Evolutionary conservation across 2,797 vertebrate genomes (phyloP).

Genomic region (Lates japonicus): DNA sequence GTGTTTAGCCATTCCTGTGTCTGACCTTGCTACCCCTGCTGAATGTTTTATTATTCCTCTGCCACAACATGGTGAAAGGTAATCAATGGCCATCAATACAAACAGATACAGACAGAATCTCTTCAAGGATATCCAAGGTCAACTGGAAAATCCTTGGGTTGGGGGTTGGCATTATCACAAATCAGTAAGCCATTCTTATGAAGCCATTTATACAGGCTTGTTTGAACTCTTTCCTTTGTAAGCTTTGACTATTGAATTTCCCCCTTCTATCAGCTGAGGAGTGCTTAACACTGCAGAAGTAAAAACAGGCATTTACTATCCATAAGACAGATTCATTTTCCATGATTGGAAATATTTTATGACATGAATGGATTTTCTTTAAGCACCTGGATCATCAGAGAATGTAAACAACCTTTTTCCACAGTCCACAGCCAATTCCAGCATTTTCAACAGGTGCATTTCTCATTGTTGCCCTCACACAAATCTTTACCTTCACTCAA

Average conservation of each 20-base stretch:
- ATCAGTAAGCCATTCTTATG: constrained; percentile 33
- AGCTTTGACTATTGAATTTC: neutral
- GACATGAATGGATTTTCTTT: constrained; percentile 3
- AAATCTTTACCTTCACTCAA: constrained; percentile 26
- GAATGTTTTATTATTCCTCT: constrained; percentile 63
- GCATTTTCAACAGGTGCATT: constrained; percentile 36
- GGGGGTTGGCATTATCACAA: constrained; percentile 23
- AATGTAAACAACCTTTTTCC: neutral
- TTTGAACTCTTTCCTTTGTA: neutral
- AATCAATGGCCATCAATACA: constrained; percentile 69
- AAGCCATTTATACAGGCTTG: neutral
- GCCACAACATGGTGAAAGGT: constrained; percentile 60
- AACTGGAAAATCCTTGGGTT: constrained; percentile 28
- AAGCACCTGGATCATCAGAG: neutral
- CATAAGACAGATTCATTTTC: constrained; percentile 15
- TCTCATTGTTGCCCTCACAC: neutral
- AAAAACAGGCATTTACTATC: neutral
- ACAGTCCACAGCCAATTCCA: neutral
- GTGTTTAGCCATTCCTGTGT: constrained; percentile 43
- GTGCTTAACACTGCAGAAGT: neutral
- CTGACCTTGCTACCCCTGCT: constrained; percentile 58
- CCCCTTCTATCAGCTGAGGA: constrained; percentile 42
- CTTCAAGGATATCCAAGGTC: constrained; percentile 50
- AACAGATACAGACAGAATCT: constrained; percentile 37
- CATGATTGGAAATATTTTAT: constrained; percentile 19